Evolutionary conservation across 2,888 invertebrate genomes (phyloP).

Genomic region (Agrotis clavis): DNA sequence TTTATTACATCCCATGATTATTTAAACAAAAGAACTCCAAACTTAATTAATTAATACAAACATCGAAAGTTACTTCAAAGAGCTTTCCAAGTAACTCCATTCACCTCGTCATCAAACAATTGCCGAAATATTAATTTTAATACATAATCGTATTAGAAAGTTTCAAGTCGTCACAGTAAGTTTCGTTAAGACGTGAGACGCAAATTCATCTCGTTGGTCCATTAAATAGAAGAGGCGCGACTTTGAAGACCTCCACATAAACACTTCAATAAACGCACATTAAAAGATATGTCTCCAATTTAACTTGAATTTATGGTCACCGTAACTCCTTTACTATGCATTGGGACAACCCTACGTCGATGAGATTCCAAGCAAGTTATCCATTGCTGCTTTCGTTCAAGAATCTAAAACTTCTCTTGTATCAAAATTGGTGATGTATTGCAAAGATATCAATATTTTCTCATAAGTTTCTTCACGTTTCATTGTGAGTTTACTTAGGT

Average conservation of each 20-base stretch:
- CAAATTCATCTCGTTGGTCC: conserved; percentile 74
- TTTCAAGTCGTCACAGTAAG: conserved; percentile 36
- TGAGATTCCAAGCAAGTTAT: conserved; percentile 18
- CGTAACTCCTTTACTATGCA: conserved; percentile 77
- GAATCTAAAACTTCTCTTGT: not conserved
- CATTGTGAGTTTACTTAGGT: conserved; percentile 69
- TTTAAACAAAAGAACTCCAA: conserved; percentile 23
- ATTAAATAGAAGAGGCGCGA: conserved; percentile 75
- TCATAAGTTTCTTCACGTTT: conserved; percentile 39
- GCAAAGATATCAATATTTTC: conserved; percentile 6
- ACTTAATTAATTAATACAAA: conserved; percentile 45
- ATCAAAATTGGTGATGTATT: conserved; percentile 23
- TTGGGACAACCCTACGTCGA: conserved; percentile 43
- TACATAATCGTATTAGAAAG: conserved; percentile 53
- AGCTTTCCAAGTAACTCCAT: conserved; percentile 23
- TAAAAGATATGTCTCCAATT: conserved; percentile 89
- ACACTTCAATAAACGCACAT: conserved; percentile 88
- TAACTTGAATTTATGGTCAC: conserved; percentile 87
- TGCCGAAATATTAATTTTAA: conserved; percentile 42
- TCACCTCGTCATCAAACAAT: conserved; percentile 56
- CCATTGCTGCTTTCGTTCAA: conserved; percentile 39
- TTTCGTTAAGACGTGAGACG: conserved; percentile 64
- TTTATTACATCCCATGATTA: conserved; percentile 4
- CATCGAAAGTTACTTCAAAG: conserved; percentile 39
- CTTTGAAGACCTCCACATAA: conserved; percentile 80